A percentile compares a stretch with the other conserved stretches of the same genome.
Evolutionary conservation across 2,113 vertebrate species (phyloP).

Genomic region (Pontoporia blainvillei): DNA sequence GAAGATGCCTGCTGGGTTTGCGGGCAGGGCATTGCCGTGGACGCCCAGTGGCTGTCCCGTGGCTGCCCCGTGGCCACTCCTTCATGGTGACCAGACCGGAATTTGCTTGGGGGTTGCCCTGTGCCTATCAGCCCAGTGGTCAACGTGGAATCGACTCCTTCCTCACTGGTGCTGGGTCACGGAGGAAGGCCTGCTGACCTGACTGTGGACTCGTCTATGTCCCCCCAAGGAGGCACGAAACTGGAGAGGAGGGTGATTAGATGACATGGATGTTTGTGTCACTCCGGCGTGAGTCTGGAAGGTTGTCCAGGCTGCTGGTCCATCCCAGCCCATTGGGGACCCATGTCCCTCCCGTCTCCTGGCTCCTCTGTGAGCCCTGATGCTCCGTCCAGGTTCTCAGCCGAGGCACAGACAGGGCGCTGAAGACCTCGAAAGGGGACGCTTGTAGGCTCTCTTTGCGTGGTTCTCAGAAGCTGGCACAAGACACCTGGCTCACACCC

Average conservation of each 20-base stretch:
- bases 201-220: fast-evolving
- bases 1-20: background rate
- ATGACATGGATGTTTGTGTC: fast-evolving
- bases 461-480: background rate
- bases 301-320: background rate
- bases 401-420: background rate
- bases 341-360: fast-evolving
- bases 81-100: fast-evolving
- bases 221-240: background rate
- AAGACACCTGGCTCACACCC: background rate
- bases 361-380: background rate
- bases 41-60: background rate
- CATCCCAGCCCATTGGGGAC: fast-evolving
- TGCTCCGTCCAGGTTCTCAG: background rate
- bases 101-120: background rate
- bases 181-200: background rate
- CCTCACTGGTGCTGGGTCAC: fast-evolving
- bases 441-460: fast-evolving
- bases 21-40: background rate
- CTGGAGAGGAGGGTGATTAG: fast-evolving
- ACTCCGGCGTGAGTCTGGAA: background rate
- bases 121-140: background rate
- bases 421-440: background rate
- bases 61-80: background rate
- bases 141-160: fast-evolving